phyloP scores from a whole-genome alignment of 1,140 invertebrate species.

The Drosophila guanche region DNA sequence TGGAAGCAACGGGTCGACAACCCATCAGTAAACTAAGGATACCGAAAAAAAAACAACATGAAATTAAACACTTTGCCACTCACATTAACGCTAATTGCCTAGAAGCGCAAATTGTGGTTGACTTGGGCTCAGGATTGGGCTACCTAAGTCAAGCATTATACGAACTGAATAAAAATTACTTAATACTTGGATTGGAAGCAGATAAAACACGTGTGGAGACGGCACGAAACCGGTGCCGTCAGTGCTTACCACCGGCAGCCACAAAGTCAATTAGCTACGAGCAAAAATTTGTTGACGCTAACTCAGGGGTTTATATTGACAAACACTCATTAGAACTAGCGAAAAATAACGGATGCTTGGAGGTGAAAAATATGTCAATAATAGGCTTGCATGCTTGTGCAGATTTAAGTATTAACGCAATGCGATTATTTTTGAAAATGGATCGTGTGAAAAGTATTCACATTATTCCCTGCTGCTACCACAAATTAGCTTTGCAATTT shows the following conservation, averaged over 20 bases:
- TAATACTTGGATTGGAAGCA: slow-evolving; percentile 90
- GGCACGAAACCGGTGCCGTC: slow-evolving; percentile 87
- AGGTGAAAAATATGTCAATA: slow-evolving; percentile 66
- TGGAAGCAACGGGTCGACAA: not conserved
- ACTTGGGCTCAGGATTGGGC: slow-evolving; percentile 93
- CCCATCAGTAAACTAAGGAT: slow-evolving; percentile 66
- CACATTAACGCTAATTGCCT: slow-evolving; percentile 86
- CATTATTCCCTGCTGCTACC: slow-evolving; percentile 94
- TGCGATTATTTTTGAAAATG: slow-evolving; percentile 89
- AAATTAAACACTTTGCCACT: slow-evolving; percentile 86
- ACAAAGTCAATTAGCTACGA: slow-evolving; percentile 85
- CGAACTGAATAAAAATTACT: slow-evolving; percentile 85
- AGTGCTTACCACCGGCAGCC: slow-evolving; percentile 84
- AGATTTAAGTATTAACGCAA: slow-evolving; percentile 89
- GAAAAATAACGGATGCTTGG: slow-evolving; percentile 43
- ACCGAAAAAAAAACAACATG: slow-evolving; percentile 88
- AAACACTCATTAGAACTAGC: slow-evolving; percentile 73
- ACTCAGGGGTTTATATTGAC: slow-evolving; percentile 84
- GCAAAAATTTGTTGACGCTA: slow-evolving; percentile 85
- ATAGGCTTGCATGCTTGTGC: slow-evolving; percentile 93
- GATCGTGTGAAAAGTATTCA: slow-evolving; percentile 86
- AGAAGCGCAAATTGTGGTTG: slow-evolving; percentile 86
- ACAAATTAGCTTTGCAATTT: slow-evolving; percentile 86
- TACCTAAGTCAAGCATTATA: slow-evolving; percentile 90
- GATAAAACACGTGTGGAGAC: slow-evolving; percentile 86